A percentile compares a stretch with the other conserved stretches of the same genome.
phyloP scores from a whole-genome alignment of 2,113 vertebrate species.

The Ellobius talpinus region DNA sequence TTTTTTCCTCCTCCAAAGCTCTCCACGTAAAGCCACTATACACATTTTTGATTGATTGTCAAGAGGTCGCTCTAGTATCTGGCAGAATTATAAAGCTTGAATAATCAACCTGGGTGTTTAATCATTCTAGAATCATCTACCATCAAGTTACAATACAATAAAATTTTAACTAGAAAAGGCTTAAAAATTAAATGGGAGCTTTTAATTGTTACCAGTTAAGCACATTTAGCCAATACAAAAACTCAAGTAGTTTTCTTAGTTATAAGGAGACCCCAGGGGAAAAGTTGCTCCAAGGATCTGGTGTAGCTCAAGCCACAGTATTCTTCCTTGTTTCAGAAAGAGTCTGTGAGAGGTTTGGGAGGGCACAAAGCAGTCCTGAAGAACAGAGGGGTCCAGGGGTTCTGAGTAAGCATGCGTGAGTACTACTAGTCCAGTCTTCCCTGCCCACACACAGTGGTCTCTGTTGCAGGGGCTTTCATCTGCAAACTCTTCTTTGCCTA shows the following conservation, averaged over 20 bases:
- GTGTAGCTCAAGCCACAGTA: background rate
- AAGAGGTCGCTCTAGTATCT: background rate
- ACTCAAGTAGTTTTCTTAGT: constrained; percentile 9
- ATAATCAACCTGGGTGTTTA: constrained; percentile 55
- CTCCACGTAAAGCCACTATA: background rate
- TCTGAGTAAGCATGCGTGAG: background rate
- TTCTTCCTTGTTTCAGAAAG: background rate
- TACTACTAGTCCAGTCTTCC: background rate
- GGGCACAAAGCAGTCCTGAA: background rate
- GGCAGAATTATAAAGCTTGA: constrained; percentile 22
- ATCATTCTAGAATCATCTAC: constrained; percentile 70
- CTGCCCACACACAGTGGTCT: background rate
- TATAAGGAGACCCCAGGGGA: background rate
- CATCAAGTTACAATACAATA: constrained; percentile 60
- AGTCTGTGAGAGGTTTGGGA: background rate
- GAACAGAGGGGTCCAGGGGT: background rate
- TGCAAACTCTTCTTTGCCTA: background rate
- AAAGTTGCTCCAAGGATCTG: background rate
- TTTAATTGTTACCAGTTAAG: constrained; percentile 73
- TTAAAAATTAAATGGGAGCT: constrained; percentile 76
- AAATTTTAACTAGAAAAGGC: constrained; percentile 73
- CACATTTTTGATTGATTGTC: constrained; percentile 27
- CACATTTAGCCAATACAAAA: background rate
- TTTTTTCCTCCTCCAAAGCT: background rate
- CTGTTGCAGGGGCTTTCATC: too few relatives aligned